phyloP scores from a whole-genome alignment of 2,888 invertebrate genomes.

The Tachina lurida region DNA sequence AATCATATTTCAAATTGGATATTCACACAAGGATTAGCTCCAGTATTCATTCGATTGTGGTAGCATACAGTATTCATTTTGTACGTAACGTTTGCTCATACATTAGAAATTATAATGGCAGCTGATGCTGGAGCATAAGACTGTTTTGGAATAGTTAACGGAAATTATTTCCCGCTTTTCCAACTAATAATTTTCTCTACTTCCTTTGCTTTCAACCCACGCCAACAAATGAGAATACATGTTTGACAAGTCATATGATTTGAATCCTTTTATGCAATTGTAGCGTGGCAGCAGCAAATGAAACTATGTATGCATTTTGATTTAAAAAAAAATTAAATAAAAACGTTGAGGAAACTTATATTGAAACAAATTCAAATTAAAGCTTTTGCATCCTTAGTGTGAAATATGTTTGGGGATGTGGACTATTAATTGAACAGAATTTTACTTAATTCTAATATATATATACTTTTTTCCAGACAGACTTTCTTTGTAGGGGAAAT shows the following conservation, averaged over 20 bases:
- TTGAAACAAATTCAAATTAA: slow-evolving; percentile 66
- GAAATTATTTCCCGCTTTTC: slow-evolving; percentile 67
- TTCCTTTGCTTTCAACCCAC: slow-evolving; percentile 34
- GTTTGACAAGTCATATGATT: slow-evolving; percentile 20
- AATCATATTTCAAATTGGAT: neutral
- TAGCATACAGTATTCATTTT: neutral
- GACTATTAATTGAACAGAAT: neutral
- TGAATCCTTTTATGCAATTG: neutral
- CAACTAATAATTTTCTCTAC: slow-evolving; percentile 51
- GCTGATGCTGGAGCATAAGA: slow-evolving; percentile 12
- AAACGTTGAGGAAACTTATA: slow-evolving; percentile 38
- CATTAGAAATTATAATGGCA: slow-evolving; percentile 12
- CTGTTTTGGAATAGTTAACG: slow-evolving; percentile 54
- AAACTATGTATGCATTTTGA: slow-evolving; percentile 13
- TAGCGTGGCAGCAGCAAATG: slow-evolving; percentile 1
- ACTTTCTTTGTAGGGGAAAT: too few relatives aligned
- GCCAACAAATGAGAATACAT: neutral
- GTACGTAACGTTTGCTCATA: slow-evolving; percentile 24
- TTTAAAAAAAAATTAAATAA: neutral
- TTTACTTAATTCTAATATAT: neutral
- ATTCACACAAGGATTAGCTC: slow-evolving; percentile 18
- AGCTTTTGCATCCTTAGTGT: slow-evolving; percentile 6
- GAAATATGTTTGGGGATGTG: neutral
- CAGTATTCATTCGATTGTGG: neutral
- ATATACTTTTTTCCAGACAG: too few relatives aligned